These are phyloP conservation scores for Toxotes lorentzi DNA, from an alignment of 2,797 vertebrate species.

Conservation along the genomic window DNA sequence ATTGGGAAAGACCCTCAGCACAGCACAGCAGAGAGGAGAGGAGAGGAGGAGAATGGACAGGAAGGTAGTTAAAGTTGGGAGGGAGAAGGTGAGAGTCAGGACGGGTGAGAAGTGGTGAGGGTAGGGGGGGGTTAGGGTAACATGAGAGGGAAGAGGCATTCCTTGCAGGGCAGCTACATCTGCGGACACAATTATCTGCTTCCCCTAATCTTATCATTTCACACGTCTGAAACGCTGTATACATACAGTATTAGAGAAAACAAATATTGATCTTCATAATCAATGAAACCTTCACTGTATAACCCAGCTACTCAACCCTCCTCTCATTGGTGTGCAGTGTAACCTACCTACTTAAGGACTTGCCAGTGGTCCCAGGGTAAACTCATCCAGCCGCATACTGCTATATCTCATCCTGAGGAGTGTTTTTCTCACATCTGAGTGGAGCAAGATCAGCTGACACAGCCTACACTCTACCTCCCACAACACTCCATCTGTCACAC, in stretches of 20 bases:
- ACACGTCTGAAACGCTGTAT: slow-evolving; percentile 34
- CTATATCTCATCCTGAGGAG: slow-evolving; percentile 67
- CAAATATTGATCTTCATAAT: neutral
- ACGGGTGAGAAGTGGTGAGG: slow-evolving; percentile 63
- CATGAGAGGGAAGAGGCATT: slow-evolving; percentile 84
- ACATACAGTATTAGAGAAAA: slow-evolving; percentile 5
- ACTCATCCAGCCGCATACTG: slow-evolving; percentile 59
- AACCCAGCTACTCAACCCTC: slow-evolving; percentile 4
- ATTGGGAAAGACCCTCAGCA: slow-evolving; percentile 9
- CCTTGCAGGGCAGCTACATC: slow-evolving; percentile 85
- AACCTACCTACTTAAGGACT: slow-evolving; percentile 26
- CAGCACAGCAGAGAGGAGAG: slow-evolving; percentile 29
- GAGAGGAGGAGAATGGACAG: slow-evolving; percentile 18
- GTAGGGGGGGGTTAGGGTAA: slow-evolving; percentile 75
- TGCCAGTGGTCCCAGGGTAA: slow-evolving; percentile 56
- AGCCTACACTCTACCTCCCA: slow-evolving; percentile 62
- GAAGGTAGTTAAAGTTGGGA: slow-evolving; percentile 54
- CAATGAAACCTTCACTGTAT: slow-evolving; percentile 14
- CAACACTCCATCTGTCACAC: slow-evolving; percentile 59
- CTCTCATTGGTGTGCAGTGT: slow-evolving; percentile 34
- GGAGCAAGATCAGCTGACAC: slow-evolving; percentile 74
- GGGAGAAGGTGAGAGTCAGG: slow-evolving; percentile 65
- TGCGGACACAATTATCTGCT: slow-evolving; percentile 84
- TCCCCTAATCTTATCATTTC: slow-evolving; percentile 80
- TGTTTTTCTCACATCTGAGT: slow-evolving; percentile 74